A percentile compares a stretch with the other conserved stretches of the same genome.
phyloP scores from a whole-genome alignment of 2,113 vertebrate species.

The Aegotheles bennettii region DNA sequence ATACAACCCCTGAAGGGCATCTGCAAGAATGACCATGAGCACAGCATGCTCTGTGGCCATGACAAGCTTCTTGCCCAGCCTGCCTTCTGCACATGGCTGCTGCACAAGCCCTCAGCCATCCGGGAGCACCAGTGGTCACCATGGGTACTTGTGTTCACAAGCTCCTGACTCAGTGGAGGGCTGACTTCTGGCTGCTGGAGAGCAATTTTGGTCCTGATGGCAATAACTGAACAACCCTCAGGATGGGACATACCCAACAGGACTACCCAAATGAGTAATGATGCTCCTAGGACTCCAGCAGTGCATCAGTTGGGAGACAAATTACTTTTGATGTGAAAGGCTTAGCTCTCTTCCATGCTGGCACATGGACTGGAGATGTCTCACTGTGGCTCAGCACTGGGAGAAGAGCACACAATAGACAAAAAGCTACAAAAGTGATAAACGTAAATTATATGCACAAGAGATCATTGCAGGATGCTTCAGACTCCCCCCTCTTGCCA shows the following conservation, averaged over 20 bases:
- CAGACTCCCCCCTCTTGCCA: background rate
- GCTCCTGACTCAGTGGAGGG: background rate
- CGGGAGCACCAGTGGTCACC: background rate
- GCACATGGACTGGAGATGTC: background rate
- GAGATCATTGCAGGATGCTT: background rate
- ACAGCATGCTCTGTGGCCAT: background rate
- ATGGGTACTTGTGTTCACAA: accelerated
- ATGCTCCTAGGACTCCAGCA: background rate
- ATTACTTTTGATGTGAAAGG: background rate
- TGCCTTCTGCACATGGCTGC: background rate
- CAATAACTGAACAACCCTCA: background rate
- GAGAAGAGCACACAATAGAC: background rate
- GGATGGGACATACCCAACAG: background rate
- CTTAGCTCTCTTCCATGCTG: background rate
- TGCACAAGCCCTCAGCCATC: background rate
- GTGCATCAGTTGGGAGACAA: background rate
- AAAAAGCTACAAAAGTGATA: background rate
- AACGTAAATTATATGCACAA: background rate
- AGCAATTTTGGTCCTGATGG: background rate
- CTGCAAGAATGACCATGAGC: background rate
- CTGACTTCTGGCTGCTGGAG: background rate
- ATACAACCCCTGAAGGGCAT: background rate
- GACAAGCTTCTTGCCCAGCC: background rate
- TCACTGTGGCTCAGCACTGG: background rate
- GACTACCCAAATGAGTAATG: background rate